Evolutionary conservation across 2,888 invertebrate genomes (phyloP).

Genomic region (Eilema sororculum): DNA sequence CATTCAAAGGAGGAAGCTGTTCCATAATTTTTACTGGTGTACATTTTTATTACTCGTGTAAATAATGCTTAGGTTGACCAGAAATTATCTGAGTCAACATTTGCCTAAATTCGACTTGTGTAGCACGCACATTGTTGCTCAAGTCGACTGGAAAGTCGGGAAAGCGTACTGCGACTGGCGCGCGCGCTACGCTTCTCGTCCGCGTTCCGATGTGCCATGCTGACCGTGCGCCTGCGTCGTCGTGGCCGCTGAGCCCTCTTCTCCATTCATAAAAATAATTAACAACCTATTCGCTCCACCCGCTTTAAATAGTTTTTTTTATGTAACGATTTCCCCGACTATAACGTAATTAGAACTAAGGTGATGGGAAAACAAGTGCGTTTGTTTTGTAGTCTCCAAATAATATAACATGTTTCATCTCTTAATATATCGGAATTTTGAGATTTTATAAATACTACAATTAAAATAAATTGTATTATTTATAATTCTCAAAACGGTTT

Average conservation of each 20-base stretch:
- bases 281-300: slow-evolving; percentile 47
- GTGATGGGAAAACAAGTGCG: neutral
- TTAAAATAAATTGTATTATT: too few species aligned
- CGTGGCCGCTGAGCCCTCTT: slow-evolving; percentile 51
- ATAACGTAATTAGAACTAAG: slow-evolving; percentile 20
- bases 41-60: neutral
- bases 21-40: neutral
- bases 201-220: slow-evolving; percentile 71
- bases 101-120: slow-evolving; percentile 56
- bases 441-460: too few species aligned
- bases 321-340: slow-evolving; percentile 30
- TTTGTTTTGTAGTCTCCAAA: neutral
- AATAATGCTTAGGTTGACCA: neutral
- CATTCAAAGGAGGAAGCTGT: neutral
- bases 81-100: slow-evolving; percentile 1
- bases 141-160: slow-evolving; percentile 76
- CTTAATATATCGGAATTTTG: neutral
- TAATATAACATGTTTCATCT: neutral
- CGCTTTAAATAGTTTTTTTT: slow-evolving; percentile 39
- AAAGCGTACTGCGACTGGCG: slow-evolving; percentile 69
- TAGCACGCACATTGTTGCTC: slow-evolving; percentile 43
- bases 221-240: slow-evolving; percentile 50
- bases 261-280: slow-evolving; percentile 70
- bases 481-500: too few species aligned
- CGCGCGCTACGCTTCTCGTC: slow-evolving; percentile 66